These are phyloP conservation scores for Turdus rufiventris DNA, from an alignment of 2,113 vertebrate species.

Conservation along the genomic window DNA sequence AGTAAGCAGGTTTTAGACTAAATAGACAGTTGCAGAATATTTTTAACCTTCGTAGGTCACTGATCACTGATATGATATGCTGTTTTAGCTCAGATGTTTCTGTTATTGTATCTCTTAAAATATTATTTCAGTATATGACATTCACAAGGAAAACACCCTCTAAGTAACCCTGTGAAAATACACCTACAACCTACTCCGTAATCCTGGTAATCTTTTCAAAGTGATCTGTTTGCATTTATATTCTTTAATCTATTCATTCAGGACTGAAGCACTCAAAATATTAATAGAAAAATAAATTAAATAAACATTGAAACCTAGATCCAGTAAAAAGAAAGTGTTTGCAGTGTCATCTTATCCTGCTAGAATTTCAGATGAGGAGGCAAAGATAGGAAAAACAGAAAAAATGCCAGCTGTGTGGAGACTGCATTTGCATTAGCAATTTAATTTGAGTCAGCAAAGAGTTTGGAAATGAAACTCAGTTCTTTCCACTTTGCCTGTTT, in stretches of 20 bases:
- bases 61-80: neutral
- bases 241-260: neutral
- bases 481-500: neutral
- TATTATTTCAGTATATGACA: neutral
- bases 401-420: neutral
- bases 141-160: neutral
- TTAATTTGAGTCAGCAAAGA: neutral
- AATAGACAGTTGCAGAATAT: neutral
- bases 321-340: neutral
- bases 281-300: slow-evolving; percentile 9
- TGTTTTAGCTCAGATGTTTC: neutral
- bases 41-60: neutral
- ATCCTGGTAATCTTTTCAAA: neutral
- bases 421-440: neutral
- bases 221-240: neutral
- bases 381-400: neutral
- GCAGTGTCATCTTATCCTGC: neutral
- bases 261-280: neutral
- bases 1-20: slow-evolving; percentile 14
- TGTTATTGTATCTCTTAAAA: neutral
- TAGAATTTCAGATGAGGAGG: neutral
- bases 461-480: neutral
- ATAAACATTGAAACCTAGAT: neutral
- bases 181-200: neutral
- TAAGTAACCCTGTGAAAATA: neutral